These are phyloP conservation scores for Menidia beryllina DNA, from an alignment of 2,113 vertebrate genomes.

Conservation along the genomic window DNA sequence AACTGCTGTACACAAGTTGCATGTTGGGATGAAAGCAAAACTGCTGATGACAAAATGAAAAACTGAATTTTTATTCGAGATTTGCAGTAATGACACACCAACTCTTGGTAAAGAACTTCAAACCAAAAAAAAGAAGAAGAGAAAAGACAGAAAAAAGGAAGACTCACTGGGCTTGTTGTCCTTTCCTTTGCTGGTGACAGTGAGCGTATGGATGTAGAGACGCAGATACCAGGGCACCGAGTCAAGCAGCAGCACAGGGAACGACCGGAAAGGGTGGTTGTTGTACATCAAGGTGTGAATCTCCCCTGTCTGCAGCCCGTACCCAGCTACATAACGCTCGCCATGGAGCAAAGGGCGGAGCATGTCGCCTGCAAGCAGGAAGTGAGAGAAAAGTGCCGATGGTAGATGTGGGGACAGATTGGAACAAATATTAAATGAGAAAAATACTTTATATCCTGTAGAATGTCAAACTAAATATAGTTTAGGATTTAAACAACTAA, in stretches of 20 bases:
- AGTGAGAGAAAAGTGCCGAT: not conserved
- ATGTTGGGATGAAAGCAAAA: no score
- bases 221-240: conserved; percentile 96
- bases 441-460: not conserved
- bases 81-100: no score
- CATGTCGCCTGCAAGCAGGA: conserved; percentile 79
- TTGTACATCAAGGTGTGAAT: conserved; percentile 95
- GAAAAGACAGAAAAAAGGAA: not conserved
- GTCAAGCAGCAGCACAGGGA: conserved; percentile 92
- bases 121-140: no score
- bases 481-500: no score
- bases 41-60: no score
- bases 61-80: no score
- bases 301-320: conserved; percentile 91
- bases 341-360: conserved; percentile 87
- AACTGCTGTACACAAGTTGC: no score
- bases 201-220: conserved; percentile 94
- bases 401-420: not conserved
- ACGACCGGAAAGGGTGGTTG: conserved; percentile 91
- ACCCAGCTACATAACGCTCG: conserved; percentile 93
- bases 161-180: conserved; percentile 93
- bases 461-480: no score
- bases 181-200: conserved; percentile 91
- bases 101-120: no score
- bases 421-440: not conserved